A percentile compares a stretch with the other conserved stretches of the same genome.
Conservation (phyloP, 2,888 invertebrate species). For the Brachylomia viminalis region DNA sequence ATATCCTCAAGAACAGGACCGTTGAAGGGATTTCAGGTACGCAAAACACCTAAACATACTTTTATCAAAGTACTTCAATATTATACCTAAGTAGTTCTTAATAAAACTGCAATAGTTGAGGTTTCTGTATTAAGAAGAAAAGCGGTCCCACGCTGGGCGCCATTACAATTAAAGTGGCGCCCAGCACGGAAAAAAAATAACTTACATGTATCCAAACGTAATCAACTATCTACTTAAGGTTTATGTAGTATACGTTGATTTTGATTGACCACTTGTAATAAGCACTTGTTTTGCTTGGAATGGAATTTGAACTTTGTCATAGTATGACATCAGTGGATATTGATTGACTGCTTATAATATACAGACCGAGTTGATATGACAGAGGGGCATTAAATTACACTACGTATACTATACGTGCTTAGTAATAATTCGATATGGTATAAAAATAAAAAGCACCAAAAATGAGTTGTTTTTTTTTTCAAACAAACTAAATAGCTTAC, state of each 20-base stretch:
- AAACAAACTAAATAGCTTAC: too few species aligned
- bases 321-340: not conserved
- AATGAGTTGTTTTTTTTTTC: too few species aligned
- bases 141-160: constrained; percentile 6
- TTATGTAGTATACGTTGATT: not conserved
- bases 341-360: not conserved
- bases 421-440: too few species aligned
- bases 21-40: constrained; percentile 89
- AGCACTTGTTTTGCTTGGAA: too few species aligned
- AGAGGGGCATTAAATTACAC: too few species aligned
- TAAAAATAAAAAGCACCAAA: too few species aligned
- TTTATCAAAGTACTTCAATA: not conserved
- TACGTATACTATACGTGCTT: too few species aligned
- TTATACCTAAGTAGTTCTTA: not conserved
- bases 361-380: too few species aligned
- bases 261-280: not conserved
- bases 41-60: not conserved
- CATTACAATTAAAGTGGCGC: constrained; percentile 42
- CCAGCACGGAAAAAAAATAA: constrained; percentile 39
- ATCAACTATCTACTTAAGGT: not conserved
- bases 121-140: not conserved
- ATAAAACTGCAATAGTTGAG: not conserved
- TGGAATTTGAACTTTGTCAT: too few species aligned
- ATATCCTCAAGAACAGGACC: constrained; percentile 91
- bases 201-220: too few species aligned